Base-by-base conservation (phyloP, 2,113 vertebrate genomes). In the Anser cygnoides region DNA sequence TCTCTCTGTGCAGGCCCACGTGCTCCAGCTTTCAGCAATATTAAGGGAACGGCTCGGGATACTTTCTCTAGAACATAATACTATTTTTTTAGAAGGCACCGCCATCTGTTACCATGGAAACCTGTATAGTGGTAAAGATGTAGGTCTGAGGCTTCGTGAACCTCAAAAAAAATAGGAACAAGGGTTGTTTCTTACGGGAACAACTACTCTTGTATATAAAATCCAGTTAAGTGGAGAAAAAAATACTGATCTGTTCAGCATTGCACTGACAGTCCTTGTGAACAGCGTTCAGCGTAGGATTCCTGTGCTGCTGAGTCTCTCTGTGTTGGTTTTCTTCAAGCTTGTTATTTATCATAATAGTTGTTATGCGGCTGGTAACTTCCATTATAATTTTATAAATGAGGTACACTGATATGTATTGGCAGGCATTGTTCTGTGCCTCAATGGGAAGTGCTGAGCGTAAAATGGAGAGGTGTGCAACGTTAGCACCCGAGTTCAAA, bases 91-190 rank as follows among this genome's bases (percentile, higher is more conserved):
- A 95, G 93, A 91, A 68, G 62, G 93, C 94, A 94, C 94, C 88
- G 80, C 73, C 85, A 87, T 88, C 76, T 92, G 98, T 98, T 98
- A 90, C 97, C 96, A 97, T 97, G 97, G 98, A 96, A 98, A 98
- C 98, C 70, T 5, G n/a, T 91, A 91, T 65, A 83, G 83, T 90
- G 93, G 94, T 93, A 70, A 78, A 91, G 84, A 92, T 94, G 92
- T 91, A 90, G 95, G 95, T 94, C 92, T 93, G 91, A 75, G 80
- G 77, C 71, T 98, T 96, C 97, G 84, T 93, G 88, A 97, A 95
- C 96, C 95, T 92, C 21, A 41, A 28, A 65, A 65, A 63, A 84
- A 76, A 50, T 81, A 65, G 0, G 82, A 68, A 46, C 55, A 23
- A 37, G 83, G 88, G 77, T 50, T 55, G 65, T 87, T 96, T 74